Conservation (phyloP, 2,797 vertebrate species). For the Coilia nasus region DNA sequence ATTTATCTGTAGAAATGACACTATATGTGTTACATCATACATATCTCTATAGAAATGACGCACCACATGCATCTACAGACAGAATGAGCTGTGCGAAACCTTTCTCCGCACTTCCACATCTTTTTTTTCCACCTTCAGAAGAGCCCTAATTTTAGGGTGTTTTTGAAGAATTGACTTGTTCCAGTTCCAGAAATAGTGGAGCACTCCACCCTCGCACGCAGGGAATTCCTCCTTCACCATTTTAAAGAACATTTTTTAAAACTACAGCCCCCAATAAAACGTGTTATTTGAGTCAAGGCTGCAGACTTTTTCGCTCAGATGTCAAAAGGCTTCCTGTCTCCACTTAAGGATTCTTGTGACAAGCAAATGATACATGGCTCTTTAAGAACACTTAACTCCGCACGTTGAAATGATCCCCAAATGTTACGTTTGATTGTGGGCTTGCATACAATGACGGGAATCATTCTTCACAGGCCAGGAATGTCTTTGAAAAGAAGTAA, state of each 20-base stretch:
- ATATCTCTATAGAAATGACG: no score
- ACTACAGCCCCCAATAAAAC: neutral
- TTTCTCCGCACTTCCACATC: no score
- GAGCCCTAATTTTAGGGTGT: no score
- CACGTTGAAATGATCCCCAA: neutral
- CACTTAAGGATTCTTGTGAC: neutral
- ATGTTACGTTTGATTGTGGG: neutral
- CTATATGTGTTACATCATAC: no score
- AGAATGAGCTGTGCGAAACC: no score
- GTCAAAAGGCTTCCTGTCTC: neutral
- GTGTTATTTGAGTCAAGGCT: neutral
- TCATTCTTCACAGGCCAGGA: neutral
- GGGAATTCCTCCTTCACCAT: neutral
- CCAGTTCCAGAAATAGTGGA: neutral
- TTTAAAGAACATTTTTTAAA: neutral
- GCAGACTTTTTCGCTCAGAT: neutral
- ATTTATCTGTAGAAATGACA: no score
- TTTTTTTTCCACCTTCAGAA: no score
- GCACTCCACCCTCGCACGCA: neutral
- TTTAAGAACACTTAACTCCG: neutral
- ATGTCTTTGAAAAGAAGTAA: neutral
- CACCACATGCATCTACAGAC: no score
- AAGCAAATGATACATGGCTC: neutral
- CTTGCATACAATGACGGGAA: neutral
- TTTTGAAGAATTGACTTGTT: no score